Conservation (phyloP, 1,140 invertebrate species). For the Drosophila melanica region DNA sequence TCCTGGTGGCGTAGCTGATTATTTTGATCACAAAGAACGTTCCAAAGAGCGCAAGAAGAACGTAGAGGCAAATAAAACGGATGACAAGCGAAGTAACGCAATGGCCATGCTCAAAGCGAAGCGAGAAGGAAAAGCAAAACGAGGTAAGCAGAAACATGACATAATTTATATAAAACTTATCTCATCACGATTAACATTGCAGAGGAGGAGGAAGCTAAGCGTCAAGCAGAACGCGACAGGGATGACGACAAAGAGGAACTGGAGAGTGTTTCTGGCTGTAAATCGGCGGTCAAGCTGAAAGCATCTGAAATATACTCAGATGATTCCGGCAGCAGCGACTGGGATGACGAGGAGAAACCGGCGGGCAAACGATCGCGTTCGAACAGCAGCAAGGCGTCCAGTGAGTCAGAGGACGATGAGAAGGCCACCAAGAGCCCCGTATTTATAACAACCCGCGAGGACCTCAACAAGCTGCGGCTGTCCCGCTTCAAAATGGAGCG, state of each 20-base stretch:
- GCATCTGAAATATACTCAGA: conserved; percentile 98
- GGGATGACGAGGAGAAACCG: conserved; percentile 84
- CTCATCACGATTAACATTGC: conserved; percentile 11
- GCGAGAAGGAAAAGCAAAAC: conserved; percentile 89
- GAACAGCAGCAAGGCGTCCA: conserved; percentile 85
- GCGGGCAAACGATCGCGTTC: conserved; percentile 82
- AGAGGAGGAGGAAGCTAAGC: conserved; percentile 85
- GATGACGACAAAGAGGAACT: conserved; percentile 90
- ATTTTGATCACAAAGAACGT: conserved; percentile 83
- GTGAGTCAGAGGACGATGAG: conserved; percentile 84
- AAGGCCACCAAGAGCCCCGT: conserved; percentile 85
- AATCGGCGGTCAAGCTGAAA: conserved; percentile 89
- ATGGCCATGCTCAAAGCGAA: conserved; percentile 95
- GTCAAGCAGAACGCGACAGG: conserved; percentile 84
- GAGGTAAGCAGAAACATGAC: conserved; percentile 73
- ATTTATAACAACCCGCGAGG: conserved; percentile 90
- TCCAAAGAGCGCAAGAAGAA: conserved; percentile 95
- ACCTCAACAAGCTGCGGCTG: conserved; percentile 94
- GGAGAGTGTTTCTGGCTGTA: conserved; percentile 77
- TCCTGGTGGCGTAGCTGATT: conserved; percentile 57
- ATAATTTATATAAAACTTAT: background rate
- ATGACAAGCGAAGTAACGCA: conserved; percentile 95
- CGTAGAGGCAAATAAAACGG: conserved; percentile 92
- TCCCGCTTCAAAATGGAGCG: conserved; percentile 97
- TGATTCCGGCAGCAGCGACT: conserved; percentile 92